Percentiles rank a stretch among this genome's conserved stretches.
Evolutionary conservation across 2,113 vertebrate species (phyloP).

Genomic region (Zosterops lateralis): DNA sequence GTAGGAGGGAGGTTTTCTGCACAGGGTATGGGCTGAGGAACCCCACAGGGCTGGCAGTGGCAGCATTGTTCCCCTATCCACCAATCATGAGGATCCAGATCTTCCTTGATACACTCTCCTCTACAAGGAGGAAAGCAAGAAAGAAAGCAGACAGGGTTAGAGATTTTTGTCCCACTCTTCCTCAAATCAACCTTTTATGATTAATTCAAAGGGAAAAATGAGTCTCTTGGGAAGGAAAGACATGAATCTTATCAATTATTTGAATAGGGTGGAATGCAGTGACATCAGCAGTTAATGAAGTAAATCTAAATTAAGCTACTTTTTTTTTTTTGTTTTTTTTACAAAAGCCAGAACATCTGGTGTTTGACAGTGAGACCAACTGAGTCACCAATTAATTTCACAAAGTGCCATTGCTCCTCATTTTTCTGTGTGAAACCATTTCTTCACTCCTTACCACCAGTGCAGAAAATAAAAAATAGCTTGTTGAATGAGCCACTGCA

Average conservation of each 20-base stretch:
- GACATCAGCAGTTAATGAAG: conserved; percentile 41
- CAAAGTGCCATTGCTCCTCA: neutral
- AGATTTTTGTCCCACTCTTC: neutral
- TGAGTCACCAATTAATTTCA: conserved; percentile 23
- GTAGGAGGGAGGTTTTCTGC: neutral
- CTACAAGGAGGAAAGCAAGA: neutral
- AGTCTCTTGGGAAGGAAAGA: neutral
- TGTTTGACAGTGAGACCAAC: neutral
- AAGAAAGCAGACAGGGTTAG: neutral
- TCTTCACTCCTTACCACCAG: neutral
- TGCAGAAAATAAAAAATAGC: conserved; percentile 57
- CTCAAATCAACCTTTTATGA: neutral
- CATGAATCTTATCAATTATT: conserved; percentile 24
- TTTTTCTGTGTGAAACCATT: neutral
- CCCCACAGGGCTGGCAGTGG: neutral
- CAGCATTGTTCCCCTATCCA: neutral
- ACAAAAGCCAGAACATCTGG: conserved; percentile 19
- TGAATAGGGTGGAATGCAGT: conserved; percentile 18
- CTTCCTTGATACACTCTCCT: neutral
- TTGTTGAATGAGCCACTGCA: conserved; percentile 40
- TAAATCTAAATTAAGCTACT: conserved; percentile 25
- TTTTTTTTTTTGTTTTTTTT: neutral
- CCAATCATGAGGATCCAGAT: neutral
- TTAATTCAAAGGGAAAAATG: neutral
- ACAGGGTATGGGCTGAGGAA: neutral